Evolutionary conservation across 1,140 invertebrate species (phyloP), one percentile per base, ranked within the genome.

Genomic region (Zaprionus nigranus): DNA sequence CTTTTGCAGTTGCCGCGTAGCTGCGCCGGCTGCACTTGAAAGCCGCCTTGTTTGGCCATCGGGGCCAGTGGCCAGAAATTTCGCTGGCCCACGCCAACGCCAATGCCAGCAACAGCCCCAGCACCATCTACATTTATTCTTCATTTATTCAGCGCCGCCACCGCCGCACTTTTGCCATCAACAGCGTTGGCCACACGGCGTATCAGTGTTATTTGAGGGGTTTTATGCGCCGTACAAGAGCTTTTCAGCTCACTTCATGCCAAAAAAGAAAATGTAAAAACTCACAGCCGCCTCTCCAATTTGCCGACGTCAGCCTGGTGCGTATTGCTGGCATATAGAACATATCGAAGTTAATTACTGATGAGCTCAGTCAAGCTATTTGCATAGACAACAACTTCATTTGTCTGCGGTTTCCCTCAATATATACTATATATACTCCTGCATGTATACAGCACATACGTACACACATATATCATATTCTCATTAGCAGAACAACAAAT

Each of bases 111-210:
- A 69, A 57, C 69, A 78, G 54, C 85, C 53, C 60, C 76, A 67
- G 63, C 59, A 67, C 69, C 62, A 67, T 83, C 84, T 83, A 83
- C 84, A 88, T 88, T 87, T 83, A 83, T 83, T 87, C 77, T 88
- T 87, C 84, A 87, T 84, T 87, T 88, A 88, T 87, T 88, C 84
- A 87, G 81, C 83, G 84, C 84, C 49, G 71, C 24, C 24, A 2
- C 2, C 30, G 30, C 80, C 46, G 30, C n/a, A n/a, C n/a, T n/a
- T n/a, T 30, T 49, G 62, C 62, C 74, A 72, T 76, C 68, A 76
- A 72, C 74, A 76, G 78, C 67, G 68, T 61, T 60, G 78, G 75
- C 69, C 81, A 88, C 84, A 84, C 78, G 81, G 85, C 84, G 84
- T 79, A 87, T 87, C 78, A 79, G 85, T 88, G 68, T 79, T 76